A percentile compares a stretch with the other conserved stretches of the same genome.
phyloP scores from a whole-genome alignment of 2,113 vertebrate species.

The Hypocryptadius cinnamomeus region DNA sequence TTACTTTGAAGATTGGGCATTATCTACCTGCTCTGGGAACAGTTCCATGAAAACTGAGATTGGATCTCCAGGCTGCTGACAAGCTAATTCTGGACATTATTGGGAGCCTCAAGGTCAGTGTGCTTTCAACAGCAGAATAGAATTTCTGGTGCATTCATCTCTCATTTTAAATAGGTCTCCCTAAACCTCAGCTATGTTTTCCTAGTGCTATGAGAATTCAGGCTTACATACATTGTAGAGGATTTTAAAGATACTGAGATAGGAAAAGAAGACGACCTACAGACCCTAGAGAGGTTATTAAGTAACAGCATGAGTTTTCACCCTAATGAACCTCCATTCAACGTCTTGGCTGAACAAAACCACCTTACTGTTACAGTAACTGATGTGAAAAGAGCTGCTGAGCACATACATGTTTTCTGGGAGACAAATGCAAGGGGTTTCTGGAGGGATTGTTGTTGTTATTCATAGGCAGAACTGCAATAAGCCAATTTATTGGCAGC shows the following conservation, averaged over 20 bases:
- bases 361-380: neutral
- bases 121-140: slow-evolving; percentile 48
- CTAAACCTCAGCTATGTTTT: neutral
- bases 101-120: slow-evolving; percentile 18
- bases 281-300: neutral
- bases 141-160: slow-evolving; percentile 43
- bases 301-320: neutral
- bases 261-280: neutral
- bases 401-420: neutral
- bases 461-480: neutral
- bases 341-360: neutral
- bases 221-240: neutral
- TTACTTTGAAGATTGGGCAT: slow-evolving; percentile 50
- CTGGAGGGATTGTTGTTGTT: neutral
- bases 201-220: neutral
- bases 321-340: neutral
- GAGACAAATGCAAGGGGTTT: neutral
- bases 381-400: neutral
- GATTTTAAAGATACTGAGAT: neutral
- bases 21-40: slow-evolving; percentile 59
- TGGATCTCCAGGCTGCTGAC: slow-evolving; percentile 50
- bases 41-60: slow-evolving; percentile 54
- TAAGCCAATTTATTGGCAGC: neutral
- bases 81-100: slow-evolving; percentile 59
- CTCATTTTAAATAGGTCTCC: slow-evolving; percentile 3